Base-by-base conservation (phyloP, 2,797 vertebrate species). In the Spinibarbus caldwelli region DNA sequence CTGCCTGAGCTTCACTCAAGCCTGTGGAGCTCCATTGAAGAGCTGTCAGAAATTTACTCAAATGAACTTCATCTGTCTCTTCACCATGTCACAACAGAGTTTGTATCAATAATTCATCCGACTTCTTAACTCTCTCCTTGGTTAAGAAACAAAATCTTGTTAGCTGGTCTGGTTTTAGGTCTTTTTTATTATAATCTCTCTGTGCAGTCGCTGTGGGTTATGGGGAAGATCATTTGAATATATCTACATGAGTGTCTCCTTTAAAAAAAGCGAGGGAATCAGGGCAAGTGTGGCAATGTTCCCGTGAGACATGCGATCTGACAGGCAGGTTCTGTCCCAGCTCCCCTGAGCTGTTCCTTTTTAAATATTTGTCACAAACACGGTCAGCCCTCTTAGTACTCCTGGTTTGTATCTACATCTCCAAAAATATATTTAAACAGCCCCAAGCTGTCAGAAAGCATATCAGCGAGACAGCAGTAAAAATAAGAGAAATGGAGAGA, bases 41-140 rank as follows among this genome's bases (percentile, higher is more conserved):
- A 29, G 54, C 91, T 92, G 93, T 89, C 90, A 91, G 85, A 88
- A 91, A 92, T 93, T 91, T 89, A 87, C 88, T 86, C 87, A 80
- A 62, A 86, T 93, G 91, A 93, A 93, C 93, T 90, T 88, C 49
- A 71, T 80, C 90, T 90, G 89, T 88, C 88, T 89, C 91, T 90
- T 89, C 86, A 89, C 89, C 87, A 29, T 91, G 92, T 94, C 92
- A 93, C 88, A 81, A 79, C 70, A 31, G 83, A 89, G 92, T 92
- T 91, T 80, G 86, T 90, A 92, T 95, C 93, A 94, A 94, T 94
- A 94, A 94, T 93, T 94, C 91, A 95, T 93, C 88, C 59, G 10
- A 83, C 86, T 70, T 87, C 91, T 88, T 89, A 84, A 84, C 85
- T 90, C 90, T 87, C 87, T 86, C 87, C 34, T 73, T 64, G 5